Conservation (phyloP, 2,888 invertebrate genomes). For the Alsophila aescularia region DNA sequence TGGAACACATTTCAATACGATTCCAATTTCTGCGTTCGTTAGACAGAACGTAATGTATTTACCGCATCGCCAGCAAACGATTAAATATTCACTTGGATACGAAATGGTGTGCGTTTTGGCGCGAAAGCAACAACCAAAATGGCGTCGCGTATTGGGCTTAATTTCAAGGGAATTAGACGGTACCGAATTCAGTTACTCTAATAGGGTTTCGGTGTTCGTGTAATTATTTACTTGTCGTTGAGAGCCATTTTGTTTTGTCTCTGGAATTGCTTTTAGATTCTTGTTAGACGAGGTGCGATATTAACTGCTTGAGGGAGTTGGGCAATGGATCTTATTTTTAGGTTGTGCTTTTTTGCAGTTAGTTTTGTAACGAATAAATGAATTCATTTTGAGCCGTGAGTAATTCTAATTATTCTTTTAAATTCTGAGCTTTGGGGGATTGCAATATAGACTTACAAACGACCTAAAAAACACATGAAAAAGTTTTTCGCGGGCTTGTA, state of each 20-base stretch:
- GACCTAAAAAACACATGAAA: no score
- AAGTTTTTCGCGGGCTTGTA: no score
- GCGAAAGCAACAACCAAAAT: slow-evolving; percentile 35
- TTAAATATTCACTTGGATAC: slow-evolving; percentile 23
- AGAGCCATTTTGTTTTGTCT: slow-evolving; percentile 21
- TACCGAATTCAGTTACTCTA: slow-evolving; percentile 39
- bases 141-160: slow-evolving; percentile 39
- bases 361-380: neutral
- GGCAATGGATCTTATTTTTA: neutral
- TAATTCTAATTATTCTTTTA: no score
- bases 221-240: slow-evolving; percentile 33
- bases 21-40: slow-evolving; percentile 22
- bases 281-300: neutral
- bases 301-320: slow-evolving; percentile 2
- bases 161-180: slow-evolving; percentile 41
- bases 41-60: slow-evolving; percentile 29
- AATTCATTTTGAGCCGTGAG: no score
- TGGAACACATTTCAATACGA: slow-evolving; percentile 19
- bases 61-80: slow-evolving; percentile 18
- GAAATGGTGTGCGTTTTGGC: slow-evolving; percentile 16
- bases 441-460: no score
- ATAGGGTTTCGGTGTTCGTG: slow-evolving; percentile 38
- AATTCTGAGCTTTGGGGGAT: no score
- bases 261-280: slow-evolving; percentile 19
- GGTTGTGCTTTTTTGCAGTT: neutral